Evolutionary conservation across 2,888 invertebrate species (phyloP).

Genomic region (Tenthredo mesomela): DNA sequence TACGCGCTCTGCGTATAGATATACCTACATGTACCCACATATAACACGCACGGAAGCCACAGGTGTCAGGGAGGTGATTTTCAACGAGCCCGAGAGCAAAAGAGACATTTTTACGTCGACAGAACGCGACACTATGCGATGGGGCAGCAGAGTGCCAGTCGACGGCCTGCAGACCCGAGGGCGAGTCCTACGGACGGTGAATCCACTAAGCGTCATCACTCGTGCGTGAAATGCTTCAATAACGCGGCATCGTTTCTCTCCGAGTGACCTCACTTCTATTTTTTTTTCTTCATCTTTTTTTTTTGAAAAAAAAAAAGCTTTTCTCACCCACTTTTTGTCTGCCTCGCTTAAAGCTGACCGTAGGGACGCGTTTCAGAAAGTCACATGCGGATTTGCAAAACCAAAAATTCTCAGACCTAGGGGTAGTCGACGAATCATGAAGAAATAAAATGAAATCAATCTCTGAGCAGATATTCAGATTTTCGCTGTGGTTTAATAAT

Average conservation of each 20-base stretch:
- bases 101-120: slow-evolving; percentile 61
- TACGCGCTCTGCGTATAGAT: background rate
- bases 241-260: slow-evolving; percentile 75
- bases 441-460: background rate
- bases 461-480: background rate
- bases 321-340: background rate
- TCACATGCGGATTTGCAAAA: background rate
- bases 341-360: background rate
- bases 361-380: background rate
- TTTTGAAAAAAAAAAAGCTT: background rate
- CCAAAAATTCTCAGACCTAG: background rate
- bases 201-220: slow-evolving; percentile 77
- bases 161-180: slow-evolving; percentile 30
- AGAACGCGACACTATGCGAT: slow-evolving; percentile 53
- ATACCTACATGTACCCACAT: slow-evolving; percentile 69
- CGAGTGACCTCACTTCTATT: background rate
- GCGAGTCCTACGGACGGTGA: slow-evolving; percentile 73
- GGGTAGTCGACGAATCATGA: background rate
- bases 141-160: slow-evolving; percentile 72
- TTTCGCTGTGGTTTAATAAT: background rate
- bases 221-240: slow-evolving; percentile 78
- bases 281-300: background rate
- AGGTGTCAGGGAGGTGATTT: slow-evolving; percentile 78
- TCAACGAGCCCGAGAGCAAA: slow-evolving; percentile 69
- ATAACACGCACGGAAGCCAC: slow-evolving; percentile 76